Evolutionary conservation across 2,888 invertebrate species (phyloP).

Genomic region (Zhengitettix transpicula): DNA sequence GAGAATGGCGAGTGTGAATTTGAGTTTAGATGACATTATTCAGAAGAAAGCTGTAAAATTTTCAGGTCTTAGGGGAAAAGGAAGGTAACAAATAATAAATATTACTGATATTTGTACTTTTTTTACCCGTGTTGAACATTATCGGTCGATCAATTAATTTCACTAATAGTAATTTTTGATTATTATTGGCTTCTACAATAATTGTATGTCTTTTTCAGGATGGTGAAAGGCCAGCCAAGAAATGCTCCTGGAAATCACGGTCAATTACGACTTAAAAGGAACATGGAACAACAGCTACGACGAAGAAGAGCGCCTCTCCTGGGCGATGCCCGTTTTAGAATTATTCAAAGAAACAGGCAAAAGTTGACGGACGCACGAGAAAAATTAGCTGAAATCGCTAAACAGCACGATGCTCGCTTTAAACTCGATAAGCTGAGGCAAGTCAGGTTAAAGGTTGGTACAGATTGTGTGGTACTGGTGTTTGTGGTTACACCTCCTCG

Average conservation of each 20-base stretch:
- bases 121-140: background rate
- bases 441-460: constrained; percentile 2
- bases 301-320: constrained; percentile 14
- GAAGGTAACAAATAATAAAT: background rate
- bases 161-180: background rate
- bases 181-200: background rate
- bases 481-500: background rate
- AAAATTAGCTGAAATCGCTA: constrained; percentile 57
- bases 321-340: constrained; percentile 59
- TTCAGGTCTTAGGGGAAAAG: constrained; percentile 2
- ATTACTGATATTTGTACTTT: background rate
- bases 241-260: background rate
- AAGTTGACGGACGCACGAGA: constrained; percentile 67
- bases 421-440: constrained; percentile 43
- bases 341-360: constrained; percentile 58
- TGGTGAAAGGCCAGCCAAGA: background rate
- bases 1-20: constrained; percentile 10
- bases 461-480: background rate
- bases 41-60: constrained; percentile 20
- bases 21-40: constrained; percentile 29
- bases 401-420: constrained; percentile 53
- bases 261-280: background rate
- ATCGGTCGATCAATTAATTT: background rate
- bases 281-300: background rate
- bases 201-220: background rate